phyloP scores from a whole-genome alignment of 2,888 invertebrate genomes.

The Ariolimax columbianus region DNA sequence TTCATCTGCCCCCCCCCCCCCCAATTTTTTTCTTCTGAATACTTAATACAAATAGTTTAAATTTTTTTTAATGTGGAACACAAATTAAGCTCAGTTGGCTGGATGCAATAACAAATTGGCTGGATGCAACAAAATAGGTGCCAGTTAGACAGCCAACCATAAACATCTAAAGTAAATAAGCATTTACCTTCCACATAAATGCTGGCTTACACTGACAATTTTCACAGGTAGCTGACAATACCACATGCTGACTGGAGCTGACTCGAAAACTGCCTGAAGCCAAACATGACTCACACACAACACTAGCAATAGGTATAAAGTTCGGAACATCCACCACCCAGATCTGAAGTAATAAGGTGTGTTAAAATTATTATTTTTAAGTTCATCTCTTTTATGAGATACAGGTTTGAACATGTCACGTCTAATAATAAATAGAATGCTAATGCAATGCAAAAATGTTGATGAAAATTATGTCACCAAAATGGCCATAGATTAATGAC shows the following conservation, averaged over 20 bases:
- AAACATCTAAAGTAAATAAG: not conserved
- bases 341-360: constrained; percentile 31
- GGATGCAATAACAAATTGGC: too few relatives aligned
- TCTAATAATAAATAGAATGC: not conserved
- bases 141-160: too few relatives aligned
- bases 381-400: not conserved
- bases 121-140: too few relatives aligned
- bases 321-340: constrained; percentile 50
- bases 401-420: not conserved
- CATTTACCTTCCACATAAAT: constrained; percentile 61
- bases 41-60: too few relatives aligned
- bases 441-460: not conserved
- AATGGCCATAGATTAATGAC: too few relatives aligned
- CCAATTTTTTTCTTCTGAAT: too few relatives aligned
- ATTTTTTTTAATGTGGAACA: too few relatives aligned
- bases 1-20: too few relatives aligned
- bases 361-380: not conserved
- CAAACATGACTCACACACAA: constrained; percentile 64
- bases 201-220: constrained; percentile 57
- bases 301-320: constrained; percentile 56
- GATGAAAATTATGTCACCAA: too few relatives aligned
- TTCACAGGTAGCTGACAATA: constrained; percentile 60
- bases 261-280: constrained; percentile 56
- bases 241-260: constrained; percentile 57
- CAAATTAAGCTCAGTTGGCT: too few relatives aligned